Conservation (phyloP, 2,888 invertebrate species). For the Hylaea fasciaria region DNA sequence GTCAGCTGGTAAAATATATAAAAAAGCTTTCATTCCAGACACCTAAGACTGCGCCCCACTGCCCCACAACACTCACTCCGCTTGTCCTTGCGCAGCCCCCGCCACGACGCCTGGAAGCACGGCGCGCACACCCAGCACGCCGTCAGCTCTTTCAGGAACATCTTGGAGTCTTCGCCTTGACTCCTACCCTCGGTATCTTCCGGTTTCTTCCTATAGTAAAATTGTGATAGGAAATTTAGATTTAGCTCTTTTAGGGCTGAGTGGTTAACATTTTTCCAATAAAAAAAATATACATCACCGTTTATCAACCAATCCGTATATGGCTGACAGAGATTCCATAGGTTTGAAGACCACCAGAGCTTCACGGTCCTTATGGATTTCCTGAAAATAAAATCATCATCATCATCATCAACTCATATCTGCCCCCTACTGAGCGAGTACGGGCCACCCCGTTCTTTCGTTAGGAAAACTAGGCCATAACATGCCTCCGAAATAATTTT, state of each 20-base stretch:
- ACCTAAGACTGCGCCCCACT: too few species aligned
- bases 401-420: neutral
- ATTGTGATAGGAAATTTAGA: too few species aligned
- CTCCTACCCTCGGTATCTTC: slow-evolving; percentile 41
- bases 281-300: slow-evolving; percentile 31
- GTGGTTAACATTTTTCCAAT: too few species aligned
- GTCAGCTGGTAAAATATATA: too few species aligned
- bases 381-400: slow-evolving; percentile 41
- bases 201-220: slow-evolving; percentile 21
- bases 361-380: slow-evolving; percentile 63
- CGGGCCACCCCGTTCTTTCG: too few species aligned
- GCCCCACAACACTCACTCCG: slow-evolving; percentile 57
- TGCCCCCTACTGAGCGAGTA: too few species aligned
- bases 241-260: too few species aligned
- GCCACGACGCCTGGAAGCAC: slow-evolving; percentile 73
- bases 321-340: slow-evolving; percentile 57
- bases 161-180: slow-evolving; percentile 45
- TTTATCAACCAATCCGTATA: slow-evolving; percentile 60
- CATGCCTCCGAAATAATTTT: too few species aligned
- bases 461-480: too few species aligned
- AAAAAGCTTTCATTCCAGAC: too few species aligned
- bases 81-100: slow-evolving; percentile 51
- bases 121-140: slow-evolving; percentile 63
- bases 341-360: slow-evolving; percentile 69
- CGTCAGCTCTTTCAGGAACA: slow-evolving; percentile 59